phyloP scores from a whole-genome alignment of 2,113 vertebrate genomes.

The Tetrax tetrax region DNA sequence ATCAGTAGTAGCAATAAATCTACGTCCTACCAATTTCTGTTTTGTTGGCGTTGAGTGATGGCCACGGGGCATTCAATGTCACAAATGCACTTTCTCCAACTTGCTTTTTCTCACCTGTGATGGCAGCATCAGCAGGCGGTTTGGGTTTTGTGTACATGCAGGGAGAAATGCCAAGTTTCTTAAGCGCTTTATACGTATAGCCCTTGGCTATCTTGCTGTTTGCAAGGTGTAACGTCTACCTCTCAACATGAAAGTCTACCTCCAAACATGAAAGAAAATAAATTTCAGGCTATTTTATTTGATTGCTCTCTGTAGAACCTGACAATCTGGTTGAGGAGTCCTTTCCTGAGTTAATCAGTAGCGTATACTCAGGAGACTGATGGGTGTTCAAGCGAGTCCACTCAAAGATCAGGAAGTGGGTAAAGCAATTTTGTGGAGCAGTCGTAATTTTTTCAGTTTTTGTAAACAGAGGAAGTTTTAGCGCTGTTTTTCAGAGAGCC shows the following conservation, averaged over 20 bases:
- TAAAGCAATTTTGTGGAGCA: not conserved
- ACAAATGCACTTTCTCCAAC: not conserved
- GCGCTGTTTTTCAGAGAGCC: not conserved
- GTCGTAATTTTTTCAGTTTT: not conserved
- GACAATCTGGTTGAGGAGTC: not conserved
- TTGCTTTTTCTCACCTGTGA: not conserved
- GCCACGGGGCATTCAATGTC: fast-evolving
- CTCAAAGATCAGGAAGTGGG: not conserved
- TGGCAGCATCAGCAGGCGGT: not conserved
- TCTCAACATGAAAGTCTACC: not conserved
- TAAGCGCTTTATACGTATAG: not conserved
- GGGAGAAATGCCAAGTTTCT: not conserved
- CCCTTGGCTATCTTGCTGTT: not conserved
- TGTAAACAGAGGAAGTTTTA: not conserved
- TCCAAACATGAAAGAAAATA: not conserved
- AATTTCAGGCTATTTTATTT: not conserved
- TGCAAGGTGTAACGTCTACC: not conserved
- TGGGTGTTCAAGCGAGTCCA: not conserved
- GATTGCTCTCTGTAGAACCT: not conserved
- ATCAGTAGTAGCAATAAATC: not conserved
- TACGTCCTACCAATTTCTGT: not conserved
- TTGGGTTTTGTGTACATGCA: not conserved
- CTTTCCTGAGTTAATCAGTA: not conserved
- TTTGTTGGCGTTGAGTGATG: not conserved
- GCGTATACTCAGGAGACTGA: not conserved